phyloP scores from a whole-genome alignment of 2,797 vertebrate species.

The Oreochromis mossambicus region DNA sequence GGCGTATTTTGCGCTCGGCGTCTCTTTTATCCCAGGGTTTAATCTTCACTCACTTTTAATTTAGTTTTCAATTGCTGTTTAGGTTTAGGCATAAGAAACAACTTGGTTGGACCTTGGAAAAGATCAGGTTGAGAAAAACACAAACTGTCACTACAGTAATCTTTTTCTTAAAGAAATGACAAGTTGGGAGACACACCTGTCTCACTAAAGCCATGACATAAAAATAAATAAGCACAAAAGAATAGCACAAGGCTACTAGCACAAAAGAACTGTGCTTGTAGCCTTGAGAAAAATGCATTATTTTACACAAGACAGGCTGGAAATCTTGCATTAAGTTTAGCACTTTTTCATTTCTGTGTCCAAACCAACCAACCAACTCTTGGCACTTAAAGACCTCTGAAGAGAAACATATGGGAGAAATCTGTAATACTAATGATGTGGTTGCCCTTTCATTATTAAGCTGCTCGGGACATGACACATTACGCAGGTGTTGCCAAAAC shows the following conservation, averaged over 20 bases:
- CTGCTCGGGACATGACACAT: background rate
- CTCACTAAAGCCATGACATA: background rate
- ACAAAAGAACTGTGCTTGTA: background rate
- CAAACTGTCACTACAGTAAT: background rate
- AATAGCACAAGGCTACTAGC: background rate
- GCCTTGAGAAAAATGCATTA: accelerated
- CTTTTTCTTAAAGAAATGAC: background rate
- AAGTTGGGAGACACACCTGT: background rate
- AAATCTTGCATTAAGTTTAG: background rate
- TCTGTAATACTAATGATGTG: background rate
- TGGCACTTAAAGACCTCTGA: background rate
- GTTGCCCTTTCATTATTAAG: background rate
- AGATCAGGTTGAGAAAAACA: background rate
- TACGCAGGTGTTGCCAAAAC: background rate
- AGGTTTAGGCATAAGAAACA: background rate
- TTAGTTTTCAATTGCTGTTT: background rate
- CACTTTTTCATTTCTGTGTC: background rate
- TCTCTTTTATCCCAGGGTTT: background rate
- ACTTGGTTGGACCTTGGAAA: background rate
- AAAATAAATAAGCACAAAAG: background rate
- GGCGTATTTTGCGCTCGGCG: background rate
- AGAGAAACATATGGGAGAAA: background rate
- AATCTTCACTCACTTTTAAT: background rate
- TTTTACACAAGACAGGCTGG: accelerated
- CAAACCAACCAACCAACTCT: background rate